Evolutionary conservation across 2,888 invertebrate genomes (phyloP).

Genomic region (Notodonta dromedarius): DNA sequence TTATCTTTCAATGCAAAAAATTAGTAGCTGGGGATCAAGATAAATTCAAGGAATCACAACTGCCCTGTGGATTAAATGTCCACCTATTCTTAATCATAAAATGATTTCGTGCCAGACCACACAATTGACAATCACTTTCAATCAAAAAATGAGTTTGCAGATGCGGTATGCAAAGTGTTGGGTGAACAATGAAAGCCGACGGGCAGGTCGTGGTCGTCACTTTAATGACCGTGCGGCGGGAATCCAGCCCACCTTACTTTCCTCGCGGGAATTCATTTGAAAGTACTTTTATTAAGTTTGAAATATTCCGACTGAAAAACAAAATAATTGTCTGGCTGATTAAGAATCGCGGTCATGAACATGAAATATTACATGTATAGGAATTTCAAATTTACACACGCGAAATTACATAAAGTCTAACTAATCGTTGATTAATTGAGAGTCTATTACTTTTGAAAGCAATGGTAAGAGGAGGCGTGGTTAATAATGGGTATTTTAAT

Average conservation of each 20-base stretch:
- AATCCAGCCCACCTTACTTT: conserved; percentile 67
- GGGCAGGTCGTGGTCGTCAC: conserved; percentile 63
- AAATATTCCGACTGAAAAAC: conserved; percentile 35
- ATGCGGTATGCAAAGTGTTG: conserved; percentile 62
- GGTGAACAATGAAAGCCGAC: conserved; percentile 72
- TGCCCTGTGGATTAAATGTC: neutral
- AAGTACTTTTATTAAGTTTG: conserved; percentile 47
- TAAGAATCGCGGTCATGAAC: conserved; percentile 20
- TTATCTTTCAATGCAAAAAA: conserved; percentile 6
- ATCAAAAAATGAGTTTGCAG: conserved; percentile 56
- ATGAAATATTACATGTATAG: conserved; percentile 19
- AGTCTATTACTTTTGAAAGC: neutral
- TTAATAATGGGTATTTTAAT: too few species aligned
- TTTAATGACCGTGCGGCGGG: conserved; percentile 61
- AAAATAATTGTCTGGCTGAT: conserved; percentile 27
- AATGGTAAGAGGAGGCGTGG: too few species aligned
- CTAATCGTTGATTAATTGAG: conserved; percentile 8
- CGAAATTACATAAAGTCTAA: conserved; percentile 19
- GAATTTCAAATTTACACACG: conserved; percentile 15
- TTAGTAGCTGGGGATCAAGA: neutral
- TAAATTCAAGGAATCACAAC: too few species aligned
- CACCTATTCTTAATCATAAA: neutral
- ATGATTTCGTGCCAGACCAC: conserved; percentile 14
- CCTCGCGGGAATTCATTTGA: conserved; percentile 64
- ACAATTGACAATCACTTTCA: conserved; percentile 51